Evolutionary conservation across 2,888 invertebrate genomes (phyloP).

Genomic region (Sthenelais limicola): DNA sequence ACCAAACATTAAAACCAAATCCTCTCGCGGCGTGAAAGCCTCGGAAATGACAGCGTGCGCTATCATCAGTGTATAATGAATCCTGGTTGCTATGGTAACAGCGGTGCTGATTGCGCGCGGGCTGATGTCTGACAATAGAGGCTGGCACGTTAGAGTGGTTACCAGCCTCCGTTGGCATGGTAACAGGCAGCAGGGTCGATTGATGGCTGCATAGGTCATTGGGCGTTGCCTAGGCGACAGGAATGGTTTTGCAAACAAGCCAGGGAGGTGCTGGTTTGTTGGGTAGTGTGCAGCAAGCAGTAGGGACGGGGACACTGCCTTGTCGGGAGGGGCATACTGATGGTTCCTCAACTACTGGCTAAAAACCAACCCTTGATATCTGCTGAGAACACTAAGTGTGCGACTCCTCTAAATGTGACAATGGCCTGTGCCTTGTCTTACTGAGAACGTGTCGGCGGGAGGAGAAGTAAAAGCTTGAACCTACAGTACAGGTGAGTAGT

Average conservation of each 20-base stretch:
- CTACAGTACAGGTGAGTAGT: too few species aligned
- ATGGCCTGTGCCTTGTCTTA: too few species aligned
- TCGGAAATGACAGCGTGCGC: slow-evolving; percentile 32
- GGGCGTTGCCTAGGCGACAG: slow-evolving; percentile 34
- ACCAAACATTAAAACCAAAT: slow-evolving; percentile 39
- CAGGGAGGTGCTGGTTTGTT: neutral
- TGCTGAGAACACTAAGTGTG: too few species aligned
- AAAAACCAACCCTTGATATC: too few species aligned
- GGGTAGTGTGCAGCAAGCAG: neutral
- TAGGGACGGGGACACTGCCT: slow-evolving; percentile 1
- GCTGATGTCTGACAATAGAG: slow-evolving; percentile 31
- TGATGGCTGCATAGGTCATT: slow-evolving; percentile 39
- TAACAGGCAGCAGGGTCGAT: slow-evolving; percentile 28
- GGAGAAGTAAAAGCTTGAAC: too few species aligned
- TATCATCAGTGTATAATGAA: slow-evolving; percentile 33
- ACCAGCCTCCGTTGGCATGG: slow-evolving; percentile 21
- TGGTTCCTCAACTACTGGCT: too few species aligned
- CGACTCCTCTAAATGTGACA: too few species aligned
- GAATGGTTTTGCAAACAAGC: slow-evolving; percentile 38
- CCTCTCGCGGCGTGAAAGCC: slow-evolving; percentile 8
- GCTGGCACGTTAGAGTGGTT: slow-evolving; percentile 19
- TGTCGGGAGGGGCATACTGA: too few species aligned
- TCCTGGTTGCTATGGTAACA: slow-evolving; percentile 35
- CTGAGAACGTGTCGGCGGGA: too few species aligned
- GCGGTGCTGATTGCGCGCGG: slow-evolving; percentile 28